Base-by-base conservation (phyloP, 1,140 invertebrate species). In the Oncopodura yosiiana region DNA sequence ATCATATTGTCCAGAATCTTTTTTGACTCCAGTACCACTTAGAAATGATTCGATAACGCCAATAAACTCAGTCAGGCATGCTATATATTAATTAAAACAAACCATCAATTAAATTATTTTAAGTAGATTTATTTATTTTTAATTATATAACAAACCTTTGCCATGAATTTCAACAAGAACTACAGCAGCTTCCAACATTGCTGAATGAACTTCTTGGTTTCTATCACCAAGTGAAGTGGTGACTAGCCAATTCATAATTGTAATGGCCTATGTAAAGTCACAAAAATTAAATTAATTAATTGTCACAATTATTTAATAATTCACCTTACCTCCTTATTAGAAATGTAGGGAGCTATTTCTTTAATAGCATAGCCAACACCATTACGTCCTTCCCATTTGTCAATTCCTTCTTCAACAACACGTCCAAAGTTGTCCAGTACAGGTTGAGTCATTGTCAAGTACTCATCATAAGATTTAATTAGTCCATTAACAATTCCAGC, bases 111-210 rank as follows among this genome's bases (percentile, higher is more conserved):
- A n/a, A n/a, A n/a, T 23, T 9, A 49, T 49, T 16, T 4, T 12
- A 32, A n/a, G 24, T 12, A 30, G 23, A 21, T 42, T 34, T 48
- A 57, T 21, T 41, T 21, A 26, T 53, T 51, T 42, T 42, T 24
- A 58, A 41, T 4, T 27, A 2, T n/a, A 5, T 9, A 6, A 32
- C 34, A 9, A 57, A 82, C 79, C 74, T 93, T 94, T 60, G 29
- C 94, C 94, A 74, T 97, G 91, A 41, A 84, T 73, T 69, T 95
- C 86, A 1, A 98, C 86, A 46, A 88, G 79, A 46, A 82, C 83
- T 54, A 96, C 77, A n/a, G 92, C 92, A 27, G 94, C 91, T 55
- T 83, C 83, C 41, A 96, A 74, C 93, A 99, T 97, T 68, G 89
- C 81, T 23, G 79, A 81, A 19, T 90, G 76, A 3, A 98, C 94